These are phyloP conservation scores for Platyrinchus mystaceus DNA, from an alignment of 2,797 vertebrate genomes.

Conservation along the genomic window DNA sequence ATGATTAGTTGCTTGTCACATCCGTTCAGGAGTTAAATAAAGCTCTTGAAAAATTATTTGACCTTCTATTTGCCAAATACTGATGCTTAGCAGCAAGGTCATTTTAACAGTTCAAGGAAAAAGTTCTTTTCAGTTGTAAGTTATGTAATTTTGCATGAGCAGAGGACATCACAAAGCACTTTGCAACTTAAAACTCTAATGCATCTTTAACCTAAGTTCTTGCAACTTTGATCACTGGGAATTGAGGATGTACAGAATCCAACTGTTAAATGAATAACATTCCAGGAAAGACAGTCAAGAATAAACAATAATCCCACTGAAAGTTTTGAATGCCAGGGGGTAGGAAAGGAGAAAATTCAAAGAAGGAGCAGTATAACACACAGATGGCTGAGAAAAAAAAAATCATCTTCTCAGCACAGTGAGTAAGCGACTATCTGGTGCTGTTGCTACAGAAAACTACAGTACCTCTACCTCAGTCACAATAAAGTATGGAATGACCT, in stretches of 20 bases:
- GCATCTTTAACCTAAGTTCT: neutral
- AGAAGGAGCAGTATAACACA: neutral
- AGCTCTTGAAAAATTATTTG: neutral
- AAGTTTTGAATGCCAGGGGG: neutral
- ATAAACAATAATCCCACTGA: neutral
- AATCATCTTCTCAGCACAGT: neutral
- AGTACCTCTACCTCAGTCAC: neutral
- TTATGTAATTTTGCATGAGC: neutral
- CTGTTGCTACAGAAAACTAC: neutral
- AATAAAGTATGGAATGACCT: neutral
- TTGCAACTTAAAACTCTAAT: neutral
- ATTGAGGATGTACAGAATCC: neutral
- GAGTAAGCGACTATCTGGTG: neutral
- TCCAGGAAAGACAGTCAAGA: neutral
- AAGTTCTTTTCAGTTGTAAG: neutral
- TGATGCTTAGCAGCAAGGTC: neutral
- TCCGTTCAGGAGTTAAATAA: neutral
- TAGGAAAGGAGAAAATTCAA: neutral
- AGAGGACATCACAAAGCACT: neutral
- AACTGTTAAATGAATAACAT: neutral
- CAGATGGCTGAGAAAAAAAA: neutral
- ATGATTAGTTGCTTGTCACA: neutral
- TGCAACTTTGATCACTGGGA: neutral
- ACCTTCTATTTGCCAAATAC: neutral
- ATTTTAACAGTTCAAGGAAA: neutral